Conservation (phyloP, 2,797 vertebrate genomes). For the Pipistrellus pipistrellus region DNA sequence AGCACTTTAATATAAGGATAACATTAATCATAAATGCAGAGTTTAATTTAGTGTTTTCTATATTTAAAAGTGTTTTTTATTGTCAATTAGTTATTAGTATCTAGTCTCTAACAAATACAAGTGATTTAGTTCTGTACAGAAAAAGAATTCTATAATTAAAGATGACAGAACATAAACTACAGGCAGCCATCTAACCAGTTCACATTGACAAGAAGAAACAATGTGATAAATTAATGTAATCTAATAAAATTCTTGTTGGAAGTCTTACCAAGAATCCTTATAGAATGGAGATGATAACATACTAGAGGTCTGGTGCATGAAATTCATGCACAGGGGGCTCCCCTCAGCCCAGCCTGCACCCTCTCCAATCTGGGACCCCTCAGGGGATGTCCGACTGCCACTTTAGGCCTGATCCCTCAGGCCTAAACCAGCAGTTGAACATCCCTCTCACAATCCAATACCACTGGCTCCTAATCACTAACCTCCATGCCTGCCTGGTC, state of each 20-base stretch:
- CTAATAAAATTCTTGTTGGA: neutral
- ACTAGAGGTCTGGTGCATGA: too few relatives aligned
- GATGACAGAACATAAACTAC: neutral
- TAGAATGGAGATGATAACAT: neutral
- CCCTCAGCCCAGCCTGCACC: too few relatives aligned
- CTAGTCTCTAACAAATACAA: neutral
- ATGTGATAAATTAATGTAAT: neutral
- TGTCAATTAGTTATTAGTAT: constrained; percentile 20
- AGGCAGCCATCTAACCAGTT: neutral
- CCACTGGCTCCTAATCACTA: too few relatives aligned
- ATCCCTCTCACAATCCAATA: too few relatives aligned
- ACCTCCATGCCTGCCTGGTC: too few relatives aligned
- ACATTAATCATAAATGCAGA: neutral
- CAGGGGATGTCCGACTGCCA: too few relatives aligned
- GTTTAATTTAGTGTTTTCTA: constrained; percentile 56
- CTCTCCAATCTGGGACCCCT: too few relatives aligned
- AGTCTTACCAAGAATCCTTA: neutral
- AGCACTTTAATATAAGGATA: neutral
- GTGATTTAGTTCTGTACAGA: neutral
- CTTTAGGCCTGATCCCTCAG: too few relatives aligned
- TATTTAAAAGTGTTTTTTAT: neutral
- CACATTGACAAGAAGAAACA: neutral
- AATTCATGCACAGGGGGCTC: too few relatives aligned
- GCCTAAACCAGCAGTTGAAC: too few relatives aligned
- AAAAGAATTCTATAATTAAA: neutral